Conservation (phyloP, 2,888 invertebrate genomes). For the Sinopyrophorus schimmeli region DNA sequence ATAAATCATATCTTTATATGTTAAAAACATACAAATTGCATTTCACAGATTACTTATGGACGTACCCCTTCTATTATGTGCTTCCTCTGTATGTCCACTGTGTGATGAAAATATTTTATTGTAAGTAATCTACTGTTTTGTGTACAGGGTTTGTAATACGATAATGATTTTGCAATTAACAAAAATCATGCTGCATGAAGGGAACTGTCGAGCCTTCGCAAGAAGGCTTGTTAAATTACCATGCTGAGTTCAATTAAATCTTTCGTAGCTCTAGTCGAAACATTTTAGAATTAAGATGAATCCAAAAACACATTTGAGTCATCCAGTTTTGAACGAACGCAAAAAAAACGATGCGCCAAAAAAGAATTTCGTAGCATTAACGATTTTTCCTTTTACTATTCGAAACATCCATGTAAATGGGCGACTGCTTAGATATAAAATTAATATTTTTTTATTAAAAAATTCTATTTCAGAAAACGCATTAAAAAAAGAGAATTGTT, state of each 20-base stretch:
- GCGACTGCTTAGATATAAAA: too few relatives aligned
- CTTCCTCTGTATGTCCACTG: slow-evolving; percentile 48
- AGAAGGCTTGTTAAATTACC: slow-evolving; percentile 1
- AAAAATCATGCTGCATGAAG: slow-evolving; percentile 2
- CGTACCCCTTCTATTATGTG: slow-evolving; percentile 42
- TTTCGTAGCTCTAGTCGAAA: slow-evolving; percentile 21
- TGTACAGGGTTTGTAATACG: slow-evolving; percentile 30
- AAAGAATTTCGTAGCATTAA: too few relatives aligned
- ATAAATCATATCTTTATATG: slow-evolving; percentile 51
- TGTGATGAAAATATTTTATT: slow-evolving; percentile 31
- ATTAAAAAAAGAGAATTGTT: too few relatives aligned
- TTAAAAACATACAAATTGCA: slow-evolving; percentile 28
- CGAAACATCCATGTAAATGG: too few relatives aligned
- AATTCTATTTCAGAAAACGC: too few relatives aligned
- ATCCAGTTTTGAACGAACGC: too few relatives aligned
- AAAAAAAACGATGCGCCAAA: too few relatives aligned
- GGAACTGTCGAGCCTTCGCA: too few relatives aligned
- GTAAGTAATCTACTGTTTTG: slow-evolving; percentile 32
- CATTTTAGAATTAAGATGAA: slow-evolving; percentile 17
- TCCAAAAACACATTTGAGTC: too few relatives aligned
- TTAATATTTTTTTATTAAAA: too few relatives aligned
- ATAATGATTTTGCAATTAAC: slow-evolving; percentile 10
- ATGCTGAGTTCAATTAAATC: slow-evolving; percentile 18
- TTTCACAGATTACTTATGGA: slow-evolving; percentile 21
- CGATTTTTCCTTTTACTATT: too few relatives aligned